Conservation (phyloP, 2,888 invertebrate species). For the Portevinia maculata region DNA sequence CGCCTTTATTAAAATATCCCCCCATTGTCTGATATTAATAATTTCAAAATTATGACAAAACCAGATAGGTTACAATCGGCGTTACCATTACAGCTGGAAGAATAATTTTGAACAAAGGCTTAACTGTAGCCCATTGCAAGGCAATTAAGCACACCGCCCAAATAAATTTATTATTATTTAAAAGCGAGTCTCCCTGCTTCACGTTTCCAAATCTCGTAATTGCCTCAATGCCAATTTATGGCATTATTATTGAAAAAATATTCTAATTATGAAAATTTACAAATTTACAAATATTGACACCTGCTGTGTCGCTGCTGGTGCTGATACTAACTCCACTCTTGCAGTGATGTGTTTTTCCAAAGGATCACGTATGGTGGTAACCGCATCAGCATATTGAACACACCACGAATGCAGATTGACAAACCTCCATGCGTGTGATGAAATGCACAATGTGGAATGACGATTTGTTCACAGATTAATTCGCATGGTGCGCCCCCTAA, state of each 20-base stretch:
- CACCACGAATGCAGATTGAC: slow-evolving; percentile 60
- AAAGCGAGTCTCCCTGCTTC: background rate
- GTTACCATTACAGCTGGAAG: no score
- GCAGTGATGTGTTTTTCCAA: slow-evolving; percentile 1
- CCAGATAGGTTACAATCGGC: no score
- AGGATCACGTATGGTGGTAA: slow-evolving; percentile 7
- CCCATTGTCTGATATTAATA: no score
- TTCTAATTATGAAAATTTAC: slow-evolving; percentile 66
- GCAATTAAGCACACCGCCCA: no score
- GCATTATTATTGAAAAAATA: slow-evolving; percentile 67
- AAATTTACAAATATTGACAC: slow-evolving; percentile 60
- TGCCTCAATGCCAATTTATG: slow-evolving; percentile 56
- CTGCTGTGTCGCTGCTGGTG: slow-evolving; percentile 23
- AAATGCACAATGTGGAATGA: slow-evolving; percentile 4
- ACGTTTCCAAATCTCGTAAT: slow-evolving; percentile 46
- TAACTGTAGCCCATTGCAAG: no score
- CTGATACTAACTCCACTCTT: no score
- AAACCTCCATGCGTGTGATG: slow-evolving; percentile 45
- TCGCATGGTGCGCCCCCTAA: background rate
- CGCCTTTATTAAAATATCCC: no score
- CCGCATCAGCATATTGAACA: slow-evolving; percentile 58
- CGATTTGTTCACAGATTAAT: slow-evolving; percentile 19
- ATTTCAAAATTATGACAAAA: no score
- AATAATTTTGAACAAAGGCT: no score
- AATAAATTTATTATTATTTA: no score